phyloP scores from a whole-genome alignment of 2,888 invertebrate species.

The Syrista parreyssii region DNA sequence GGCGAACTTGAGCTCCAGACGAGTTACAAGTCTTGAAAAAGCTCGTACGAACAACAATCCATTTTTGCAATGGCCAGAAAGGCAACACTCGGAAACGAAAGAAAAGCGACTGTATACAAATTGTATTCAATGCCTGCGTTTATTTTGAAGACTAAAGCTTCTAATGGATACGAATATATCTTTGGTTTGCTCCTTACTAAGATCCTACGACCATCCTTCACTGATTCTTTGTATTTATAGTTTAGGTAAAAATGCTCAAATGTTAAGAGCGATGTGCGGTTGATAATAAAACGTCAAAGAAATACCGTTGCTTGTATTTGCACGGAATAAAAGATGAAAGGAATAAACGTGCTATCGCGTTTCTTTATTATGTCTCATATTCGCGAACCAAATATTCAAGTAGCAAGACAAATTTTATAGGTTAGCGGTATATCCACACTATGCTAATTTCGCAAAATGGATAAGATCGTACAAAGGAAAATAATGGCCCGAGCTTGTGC shows the following conservation, averaged over 20 bases:
- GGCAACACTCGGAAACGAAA: background rate
- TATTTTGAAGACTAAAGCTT: background rate
- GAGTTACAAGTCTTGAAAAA: background rate
- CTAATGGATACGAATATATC: background rate
- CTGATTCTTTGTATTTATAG: background rate
- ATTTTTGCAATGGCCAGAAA: background rate
- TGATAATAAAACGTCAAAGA: background rate
- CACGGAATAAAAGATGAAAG: background rate
- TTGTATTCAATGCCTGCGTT: background rate
- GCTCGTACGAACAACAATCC: background rate
- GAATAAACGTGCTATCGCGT: background rate
- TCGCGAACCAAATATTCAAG: background rate
- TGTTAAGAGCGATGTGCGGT: background rate
- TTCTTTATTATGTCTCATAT: background rate
- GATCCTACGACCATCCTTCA: background rate
- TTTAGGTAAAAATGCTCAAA: background rate
- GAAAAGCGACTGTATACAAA: background rate
- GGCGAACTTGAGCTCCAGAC: background rate
- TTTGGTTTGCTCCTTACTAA: background rate
- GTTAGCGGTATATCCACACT: background rate
- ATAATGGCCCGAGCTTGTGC: background rate
- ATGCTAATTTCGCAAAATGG: background rate
- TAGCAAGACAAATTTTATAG: background rate
- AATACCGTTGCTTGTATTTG: background rate
- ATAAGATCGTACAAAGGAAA: background rate